Evolutionary conservation across 2,888 invertebrate genomes (phyloP).

Genomic region (Mantis religiosa): DNA sequence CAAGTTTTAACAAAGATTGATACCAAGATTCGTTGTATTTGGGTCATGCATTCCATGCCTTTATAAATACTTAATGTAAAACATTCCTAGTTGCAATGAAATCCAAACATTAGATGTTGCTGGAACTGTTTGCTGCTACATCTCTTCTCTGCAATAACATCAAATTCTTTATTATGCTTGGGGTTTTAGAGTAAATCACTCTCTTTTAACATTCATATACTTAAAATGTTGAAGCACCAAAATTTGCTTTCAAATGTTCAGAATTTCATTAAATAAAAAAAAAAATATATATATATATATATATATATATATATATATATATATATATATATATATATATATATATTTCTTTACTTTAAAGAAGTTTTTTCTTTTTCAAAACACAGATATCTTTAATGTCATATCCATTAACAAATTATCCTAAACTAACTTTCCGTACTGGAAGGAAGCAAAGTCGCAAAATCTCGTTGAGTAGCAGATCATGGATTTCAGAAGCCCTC

Average conservation of each 20-base stretch:
- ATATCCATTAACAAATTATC: neutral
- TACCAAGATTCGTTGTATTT: neutral
- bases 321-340: too few relatives aligned
- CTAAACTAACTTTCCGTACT: slow-evolving; percentile 8
- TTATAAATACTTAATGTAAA: neutral
- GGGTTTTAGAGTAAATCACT: neutral
- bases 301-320: too few relatives aligned
- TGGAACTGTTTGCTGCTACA: neutral
- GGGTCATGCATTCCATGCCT: neutral
- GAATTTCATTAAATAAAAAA: neutral
- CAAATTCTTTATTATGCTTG: neutral
- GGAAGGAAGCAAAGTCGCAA: neutral
- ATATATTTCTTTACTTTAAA: too few relatives aligned
- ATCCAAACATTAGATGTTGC: neutral
- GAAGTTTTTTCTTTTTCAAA: neutral
- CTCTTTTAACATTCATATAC: neutral
- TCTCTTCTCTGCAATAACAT: neutral
- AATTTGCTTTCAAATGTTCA: neutral
- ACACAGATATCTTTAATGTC: neutral
- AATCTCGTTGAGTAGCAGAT: neutral
- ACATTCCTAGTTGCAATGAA: neutral
- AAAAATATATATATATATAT: too few relatives aligned
- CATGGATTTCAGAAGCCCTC: neutral
- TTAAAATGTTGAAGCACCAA: neutral
- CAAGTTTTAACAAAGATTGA: neutral